phyloP scores from a whole-genome alignment of 2,888 invertebrate genomes.

The Mesochorus sp. region DNA sequence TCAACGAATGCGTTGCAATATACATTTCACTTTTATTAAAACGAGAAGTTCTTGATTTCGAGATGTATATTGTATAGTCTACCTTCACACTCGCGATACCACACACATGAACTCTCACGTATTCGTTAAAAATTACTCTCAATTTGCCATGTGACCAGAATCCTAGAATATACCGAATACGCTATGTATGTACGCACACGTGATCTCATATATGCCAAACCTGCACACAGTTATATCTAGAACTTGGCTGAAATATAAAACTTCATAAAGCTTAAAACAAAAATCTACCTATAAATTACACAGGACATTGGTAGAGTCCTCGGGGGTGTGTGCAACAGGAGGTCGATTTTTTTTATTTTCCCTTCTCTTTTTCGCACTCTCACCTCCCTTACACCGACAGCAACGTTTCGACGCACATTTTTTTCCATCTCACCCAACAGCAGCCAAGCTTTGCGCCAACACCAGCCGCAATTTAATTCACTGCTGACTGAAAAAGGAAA shows the following conservation, averaged over 20 bases:
- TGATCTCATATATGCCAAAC: background rate
- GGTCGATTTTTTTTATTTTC: slow-evolving; percentile 57
- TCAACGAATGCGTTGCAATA: background rate
- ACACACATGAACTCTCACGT: background rate
- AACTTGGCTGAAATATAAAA: slow-evolving; percentile 46
- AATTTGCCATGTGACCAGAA: slow-evolving; percentile 14
- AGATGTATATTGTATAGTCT: background rate
- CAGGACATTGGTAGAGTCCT: slow-evolving; percentile 31
- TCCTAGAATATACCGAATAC: background rate
- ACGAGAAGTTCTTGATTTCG: background rate
- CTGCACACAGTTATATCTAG: slow-evolving; percentile 21
- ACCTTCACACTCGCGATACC: background rate
- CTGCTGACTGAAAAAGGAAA: slow-evolving; percentile 46
- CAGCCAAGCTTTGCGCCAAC: slow-evolving; percentile 33
- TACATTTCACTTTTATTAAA: background rate
- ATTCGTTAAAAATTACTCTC: slow-evolving; percentile 41
- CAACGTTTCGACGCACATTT: slow-evolving; percentile 55
- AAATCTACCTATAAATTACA: slow-evolving; percentile 60
- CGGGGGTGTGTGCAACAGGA: slow-evolving; percentile 58
- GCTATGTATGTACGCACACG: background rate
- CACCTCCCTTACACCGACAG: slow-evolving; percentile 9
- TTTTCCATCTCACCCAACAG: slow-evolving; percentile 51
- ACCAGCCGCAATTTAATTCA: slow-evolving; percentile 60
- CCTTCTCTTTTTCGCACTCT: background rate
- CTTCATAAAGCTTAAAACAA: slow-evolving; percentile 61